Percentiles rank a stretch among this genome's conserved stretches.
phyloP scores from a whole-genome alignment of 2,888 invertebrate species.

The Lithophane ornitopus region DNA sequence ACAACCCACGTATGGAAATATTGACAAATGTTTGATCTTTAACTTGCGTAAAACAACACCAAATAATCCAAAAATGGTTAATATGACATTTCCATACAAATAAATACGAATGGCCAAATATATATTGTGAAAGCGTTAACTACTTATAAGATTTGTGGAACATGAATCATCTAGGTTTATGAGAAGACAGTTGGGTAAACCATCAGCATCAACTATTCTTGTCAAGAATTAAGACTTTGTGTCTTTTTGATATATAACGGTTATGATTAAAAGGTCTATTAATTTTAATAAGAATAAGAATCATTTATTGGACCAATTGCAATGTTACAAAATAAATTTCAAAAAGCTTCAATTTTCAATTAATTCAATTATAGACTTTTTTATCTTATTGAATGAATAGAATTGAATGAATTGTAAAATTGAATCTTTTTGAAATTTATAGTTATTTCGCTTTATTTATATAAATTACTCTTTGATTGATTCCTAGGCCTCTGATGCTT shows the following conservation, averaged over 20 bases:
- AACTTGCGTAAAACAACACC: slow-evolving; percentile 30
- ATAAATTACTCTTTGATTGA: not conserved
- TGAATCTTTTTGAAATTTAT: no score
- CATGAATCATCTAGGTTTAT: not conserved
- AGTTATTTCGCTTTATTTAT: not conserved
- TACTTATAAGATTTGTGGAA: no score
- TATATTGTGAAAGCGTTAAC: not conserved
- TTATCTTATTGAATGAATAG: no score
- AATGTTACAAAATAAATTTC: no score
- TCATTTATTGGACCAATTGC: no score
- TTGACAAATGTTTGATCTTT: slow-evolving; percentile 25
- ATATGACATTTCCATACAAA: not conserved
- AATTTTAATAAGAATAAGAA: not conserved
- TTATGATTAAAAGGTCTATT: not conserved
- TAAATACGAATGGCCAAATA: not conserved
- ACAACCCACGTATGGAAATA: not conserved
- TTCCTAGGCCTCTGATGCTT: not conserved
- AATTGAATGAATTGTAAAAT: no score
- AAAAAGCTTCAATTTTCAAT: no score
- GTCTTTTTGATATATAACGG: not conserved
- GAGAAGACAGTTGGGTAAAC: not conserved
- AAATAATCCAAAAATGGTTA: slow-evolving; percentile 15
- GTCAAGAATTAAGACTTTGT: not conserved
- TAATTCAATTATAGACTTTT: no score
- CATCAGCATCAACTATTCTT: not conserved